phyloP scores from a whole-genome alignment of 2,888 invertebrate genomes.

The Dascillus cervinus region DNA sequence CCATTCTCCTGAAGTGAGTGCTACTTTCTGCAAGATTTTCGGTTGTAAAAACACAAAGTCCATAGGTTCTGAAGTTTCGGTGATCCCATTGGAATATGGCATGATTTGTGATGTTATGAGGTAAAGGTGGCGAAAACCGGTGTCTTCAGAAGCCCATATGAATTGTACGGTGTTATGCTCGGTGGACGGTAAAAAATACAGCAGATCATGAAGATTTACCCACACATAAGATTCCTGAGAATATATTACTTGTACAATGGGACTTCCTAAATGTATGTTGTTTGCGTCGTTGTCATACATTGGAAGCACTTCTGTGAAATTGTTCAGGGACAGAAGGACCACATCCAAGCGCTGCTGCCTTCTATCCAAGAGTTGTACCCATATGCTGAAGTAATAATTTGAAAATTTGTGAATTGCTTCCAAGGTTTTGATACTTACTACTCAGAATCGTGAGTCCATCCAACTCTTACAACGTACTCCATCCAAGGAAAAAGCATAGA shows the following conservation, averaged over 20 bases:
- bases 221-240: conserved; percentile 70
- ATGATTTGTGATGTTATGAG: conserved; percentile 58
- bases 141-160: conserved; percentile 90
- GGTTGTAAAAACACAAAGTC: conserved; percentile 50
- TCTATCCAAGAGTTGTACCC: conserved; percentile 86
- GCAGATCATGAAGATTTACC: conserved; percentile 89
- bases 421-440: conserved; percentile 54
- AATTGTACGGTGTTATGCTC: conserved; percentile 52
- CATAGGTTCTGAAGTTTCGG: conserved; percentile 45
- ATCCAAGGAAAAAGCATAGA: conserved; percentile 82
- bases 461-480: conserved; percentile 91
- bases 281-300: conserved; percentile 41
- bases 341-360: conserved; percentile 80
- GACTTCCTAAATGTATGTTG: conserved; percentile 34
- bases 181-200: conserved; percentile 68
- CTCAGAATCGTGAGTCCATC: conserved; percentile 89
- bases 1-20: conserved; percentile 88
- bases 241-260: conserved; percentile 52
- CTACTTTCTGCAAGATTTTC: conserved; percentile 60
- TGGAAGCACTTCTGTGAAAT: conserved; percentile 59
- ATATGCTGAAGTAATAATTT: conserved; percentile 60
- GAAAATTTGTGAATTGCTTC: conserved; percentile 2
- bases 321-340: conserved; percentile 70
- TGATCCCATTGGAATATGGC: conserved; percentile 49
- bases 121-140: conserved; percentile 84